These are phyloP conservation scores for Vombatus ursinus DNA, from an alignment of 2,113 vertebrate species.

Conservation along the genomic window DNA sequence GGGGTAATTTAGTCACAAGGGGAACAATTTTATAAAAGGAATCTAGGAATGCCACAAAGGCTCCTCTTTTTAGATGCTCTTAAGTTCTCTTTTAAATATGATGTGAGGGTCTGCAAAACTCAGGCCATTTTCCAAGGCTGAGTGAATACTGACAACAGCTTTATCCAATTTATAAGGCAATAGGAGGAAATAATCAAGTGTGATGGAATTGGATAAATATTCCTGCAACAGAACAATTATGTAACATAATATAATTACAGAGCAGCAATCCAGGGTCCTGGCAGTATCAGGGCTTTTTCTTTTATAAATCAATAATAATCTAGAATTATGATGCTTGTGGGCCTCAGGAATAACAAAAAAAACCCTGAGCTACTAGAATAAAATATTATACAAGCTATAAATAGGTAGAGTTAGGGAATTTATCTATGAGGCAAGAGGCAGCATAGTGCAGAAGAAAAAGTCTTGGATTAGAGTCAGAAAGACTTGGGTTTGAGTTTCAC, in stretches of 20 bases:
- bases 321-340: constrained; percentile 4
- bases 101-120: constrained; percentile 65
- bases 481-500: too few species aligned
- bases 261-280: constrained; percentile 37
- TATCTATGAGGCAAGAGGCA: background rate
- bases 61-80: constrained; percentile 68
- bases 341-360: constrained; percentile 5
- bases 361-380: background rate
- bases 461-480: too few species aligned
- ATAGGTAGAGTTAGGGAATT: background rate
- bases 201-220: constrained; percentile 76
- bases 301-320: constrained; percentile 3
- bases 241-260: constrained; percentile 64
- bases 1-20: constrained; percentile 1
- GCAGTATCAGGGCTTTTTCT: constrained; percentile 41
- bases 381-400: background rate
- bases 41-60: constrained; percentile 44
- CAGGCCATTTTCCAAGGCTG: constrained; percentile 51
- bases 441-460: too few species aligned
- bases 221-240: constrained; percentile 68
- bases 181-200: constrained; percentile 74
- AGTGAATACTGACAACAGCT: constrained; percentile 70
- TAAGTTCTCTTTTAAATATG: constrained; percentile 61
- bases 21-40: background rate
- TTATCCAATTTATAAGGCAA: constrained; percentile 75